These are phyloP conservation scores for Tipula lateralis DNA, from an alignment of 2,888 invertebrate genomes.

Conservation along the genomic window DNA sequence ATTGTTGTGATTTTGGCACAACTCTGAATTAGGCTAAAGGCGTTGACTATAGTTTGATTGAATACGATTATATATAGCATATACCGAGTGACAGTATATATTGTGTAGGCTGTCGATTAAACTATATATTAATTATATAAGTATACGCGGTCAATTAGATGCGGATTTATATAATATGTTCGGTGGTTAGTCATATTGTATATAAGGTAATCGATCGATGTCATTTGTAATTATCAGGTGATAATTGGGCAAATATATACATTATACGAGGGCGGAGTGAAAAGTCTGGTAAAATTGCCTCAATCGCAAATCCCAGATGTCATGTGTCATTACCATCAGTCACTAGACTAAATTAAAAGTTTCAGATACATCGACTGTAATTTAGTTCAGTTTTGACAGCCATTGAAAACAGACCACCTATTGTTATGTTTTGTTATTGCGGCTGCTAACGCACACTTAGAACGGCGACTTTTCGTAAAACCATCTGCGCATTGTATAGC, in stretches of 20 bases:
- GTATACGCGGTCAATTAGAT: not conserved
- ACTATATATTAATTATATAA: not conserved
- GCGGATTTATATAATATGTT: not conserved
- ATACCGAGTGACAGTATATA: not conserved
- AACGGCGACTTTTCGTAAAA: no score
- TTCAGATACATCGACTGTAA: no score
- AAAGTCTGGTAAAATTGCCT: no score
- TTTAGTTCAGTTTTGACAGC: no score
- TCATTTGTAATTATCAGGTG: not conserved
- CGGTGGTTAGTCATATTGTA: not conserved
- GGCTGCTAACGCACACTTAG: no score
- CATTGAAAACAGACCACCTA: no score
- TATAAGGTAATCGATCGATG: not conserved
- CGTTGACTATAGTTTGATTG: not conserved
- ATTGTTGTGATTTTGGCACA: conserved; percentile 9
- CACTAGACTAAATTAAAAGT: no score
- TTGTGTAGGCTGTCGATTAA: not conserved
- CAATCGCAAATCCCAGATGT: no score
- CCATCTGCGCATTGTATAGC: no score
- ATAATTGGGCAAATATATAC: not conserved
- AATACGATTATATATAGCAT: not conserved
- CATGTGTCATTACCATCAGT: no score
- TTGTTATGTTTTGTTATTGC: no score
- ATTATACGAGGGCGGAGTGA: no score
- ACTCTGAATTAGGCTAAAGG: not conserved